Evolutionary conservation across 2,113 vertebrate species (phyloP).

Genomic region (Corythaixoides concolor): DNA sequence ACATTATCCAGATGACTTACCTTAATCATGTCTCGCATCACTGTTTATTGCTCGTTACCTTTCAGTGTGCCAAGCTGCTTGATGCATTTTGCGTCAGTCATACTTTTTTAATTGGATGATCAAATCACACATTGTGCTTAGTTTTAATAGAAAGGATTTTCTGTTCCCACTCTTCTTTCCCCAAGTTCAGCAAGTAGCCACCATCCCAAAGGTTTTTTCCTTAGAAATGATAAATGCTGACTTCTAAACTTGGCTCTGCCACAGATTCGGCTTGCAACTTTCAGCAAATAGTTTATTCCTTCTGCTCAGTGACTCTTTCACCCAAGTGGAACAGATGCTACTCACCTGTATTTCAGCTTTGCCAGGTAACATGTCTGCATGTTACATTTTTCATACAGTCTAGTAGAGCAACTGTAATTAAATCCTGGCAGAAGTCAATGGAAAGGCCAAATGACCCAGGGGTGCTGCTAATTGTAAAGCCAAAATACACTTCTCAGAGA

Average conservation of each 20-base stretch:
- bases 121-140: not conserved
- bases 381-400: not conserved
- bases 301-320: not conserved
- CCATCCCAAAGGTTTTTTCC: not conserved
- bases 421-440: not conserved
- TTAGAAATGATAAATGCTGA: not conserved
- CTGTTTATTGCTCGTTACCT: not conserved
- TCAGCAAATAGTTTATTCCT: not conserved
- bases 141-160: not conserved
- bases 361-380: not conserved
- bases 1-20: not conserved
- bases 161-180: not conserved
- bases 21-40: not conserved
- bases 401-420: not conserved
- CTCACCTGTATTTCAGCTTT: not conserved
- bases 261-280: not conserved
- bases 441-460: not conserved
- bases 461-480: not conserved
- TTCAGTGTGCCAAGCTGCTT: not conserved
- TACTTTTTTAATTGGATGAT: not conserved
- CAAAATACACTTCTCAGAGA: constrained; percentile 3
- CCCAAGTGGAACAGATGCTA: not conserved
- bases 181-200: not conserved
- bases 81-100: not conserved
- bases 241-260: not conserved